phyloP scores from a whole-genome alignment of 1,140 invertebrate species.

The Odontomachus brunneus region DNA sequence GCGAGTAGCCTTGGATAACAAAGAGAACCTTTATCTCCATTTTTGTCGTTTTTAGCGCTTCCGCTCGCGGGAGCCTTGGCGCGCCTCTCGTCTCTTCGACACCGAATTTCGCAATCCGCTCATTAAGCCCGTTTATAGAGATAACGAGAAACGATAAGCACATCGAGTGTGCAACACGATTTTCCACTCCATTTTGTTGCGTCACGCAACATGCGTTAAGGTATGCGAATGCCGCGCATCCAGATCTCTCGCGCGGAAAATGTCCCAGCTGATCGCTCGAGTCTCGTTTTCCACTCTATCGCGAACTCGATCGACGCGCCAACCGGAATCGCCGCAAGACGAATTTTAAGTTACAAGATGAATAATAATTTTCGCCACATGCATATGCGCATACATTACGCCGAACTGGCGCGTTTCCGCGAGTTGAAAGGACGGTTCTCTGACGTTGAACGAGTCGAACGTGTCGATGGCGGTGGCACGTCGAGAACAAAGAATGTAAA shows the following conservation, averaged over 20 bases:
- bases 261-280: background rate
- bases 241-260: background rate
- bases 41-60: conserved; percentile 36
- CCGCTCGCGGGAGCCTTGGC: conserved; percentile 1
- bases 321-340: background rate
- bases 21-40: conserved; percentile 57
- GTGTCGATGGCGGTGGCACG: conserved; percentile 47
- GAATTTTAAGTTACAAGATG: conserved; percentile 7
- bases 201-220: background rate
- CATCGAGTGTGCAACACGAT: conserved; percentile 9
- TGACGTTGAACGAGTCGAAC: conserved; percentile 38
- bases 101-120: conserved; percentile 12
- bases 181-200: background rate
- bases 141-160: conserved; percentile 4
- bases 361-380: conserved; percentile 2
- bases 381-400: background rate
- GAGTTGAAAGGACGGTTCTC: conserved; percentile 33
- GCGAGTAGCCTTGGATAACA: conserved; percentile 56
- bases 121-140: background rate
- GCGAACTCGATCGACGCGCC: background rate
- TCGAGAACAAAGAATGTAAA: conserved; percentile 73
- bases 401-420: background rate
- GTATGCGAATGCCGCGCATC: too few species aligned
- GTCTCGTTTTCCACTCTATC: background rate
- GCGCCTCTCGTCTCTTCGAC: background rate